Conservation (phyloP, 2,113 vertebrate genomes). For the Etheostoma spectabile region DNA sequence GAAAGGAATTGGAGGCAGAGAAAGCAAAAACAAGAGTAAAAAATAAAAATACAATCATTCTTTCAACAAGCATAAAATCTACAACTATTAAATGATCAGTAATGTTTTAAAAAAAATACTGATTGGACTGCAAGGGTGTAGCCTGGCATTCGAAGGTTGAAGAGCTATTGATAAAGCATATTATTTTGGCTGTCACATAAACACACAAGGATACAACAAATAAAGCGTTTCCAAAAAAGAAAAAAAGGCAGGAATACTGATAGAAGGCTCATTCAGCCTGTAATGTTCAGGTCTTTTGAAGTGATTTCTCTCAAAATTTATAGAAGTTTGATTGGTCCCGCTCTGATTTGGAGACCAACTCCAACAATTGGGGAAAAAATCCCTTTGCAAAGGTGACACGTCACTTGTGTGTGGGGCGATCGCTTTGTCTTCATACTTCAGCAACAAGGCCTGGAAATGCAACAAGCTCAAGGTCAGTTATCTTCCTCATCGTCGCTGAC, state of each 20-base stretch:
- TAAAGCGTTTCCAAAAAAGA: constrained; percentile 1
- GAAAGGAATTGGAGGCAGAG: neutral
- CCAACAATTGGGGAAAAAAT: neutral
- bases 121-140: constrained; percentile 45
- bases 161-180: neutral
- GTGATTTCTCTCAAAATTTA: neutral
- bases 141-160: constrained; percentile 2
- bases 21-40: neutral
- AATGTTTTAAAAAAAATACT: constrained; percentile 50
- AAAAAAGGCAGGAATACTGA: constrained; percentile 71
- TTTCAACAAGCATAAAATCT: constrained; percentile 38
- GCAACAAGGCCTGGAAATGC: neutral
- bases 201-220: constrained; percentile 30
- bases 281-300: constrained; percentile 43
- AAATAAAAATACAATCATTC: constrained; percentile 37
- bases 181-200: constrained; percentile 2
- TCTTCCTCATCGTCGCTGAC: constrained; percentile 98
- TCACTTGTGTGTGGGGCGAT: neutral
- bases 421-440: constrained; percentile 21
- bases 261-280: constrained; percentile 10
- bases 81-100: constrained; percentile 22
- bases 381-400: neutral
- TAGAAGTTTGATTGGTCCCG: constrained; percentile 27
- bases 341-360: constrained; percentile 38
- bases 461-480: constrained; percentile 56